Evolutionary conservation across 2,797 vertebrate species (phyloP).

Genomic region (Myotis pilosus): DNA sequence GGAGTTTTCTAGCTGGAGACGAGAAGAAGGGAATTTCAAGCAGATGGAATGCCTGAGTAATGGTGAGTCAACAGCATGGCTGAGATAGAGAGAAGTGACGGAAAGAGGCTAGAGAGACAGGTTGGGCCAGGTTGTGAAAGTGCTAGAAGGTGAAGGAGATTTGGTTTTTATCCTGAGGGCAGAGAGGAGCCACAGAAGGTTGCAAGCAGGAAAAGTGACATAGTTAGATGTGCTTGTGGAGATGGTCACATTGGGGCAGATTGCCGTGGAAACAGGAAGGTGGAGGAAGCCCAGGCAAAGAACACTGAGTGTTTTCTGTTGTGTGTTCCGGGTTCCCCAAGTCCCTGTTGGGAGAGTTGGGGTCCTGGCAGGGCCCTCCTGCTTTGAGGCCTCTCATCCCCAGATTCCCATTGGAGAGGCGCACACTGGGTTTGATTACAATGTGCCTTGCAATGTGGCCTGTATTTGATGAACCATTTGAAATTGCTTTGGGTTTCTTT

Average conservation of each 20-base stretch:
- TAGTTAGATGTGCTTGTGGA: not conserved
- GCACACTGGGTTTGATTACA: too few species aligned
- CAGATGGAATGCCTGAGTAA: not conserved
- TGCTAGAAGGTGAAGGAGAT: not conserved
- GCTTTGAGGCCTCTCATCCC: not conserved
- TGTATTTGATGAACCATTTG: rapidly evolving
- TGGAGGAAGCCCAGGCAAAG: not conserved
- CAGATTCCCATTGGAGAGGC: rapidly evolving
- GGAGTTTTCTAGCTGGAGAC: not conserved
- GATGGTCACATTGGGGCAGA: not conserved
- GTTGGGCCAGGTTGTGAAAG: not conserved
- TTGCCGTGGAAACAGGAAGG: not conserved
- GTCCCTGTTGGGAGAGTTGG: not conserved
- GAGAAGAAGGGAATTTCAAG: not conserved
- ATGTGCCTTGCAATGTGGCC: not conserved
- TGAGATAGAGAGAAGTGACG: not conserved
- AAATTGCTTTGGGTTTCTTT: not conserved
- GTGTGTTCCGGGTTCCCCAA: not conserved
- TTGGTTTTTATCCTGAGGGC: not conserved
- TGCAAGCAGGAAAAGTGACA: not conserved
- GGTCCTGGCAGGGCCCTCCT: too few species aligned
- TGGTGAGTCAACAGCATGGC: not conserved
- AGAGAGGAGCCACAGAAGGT: not conserved
- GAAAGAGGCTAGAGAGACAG: not conserved
- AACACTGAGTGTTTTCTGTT: not conserved